Conservation (phyloP, 2,113 vertebrate genomes). For the Irena cyanogastra region DNA sequence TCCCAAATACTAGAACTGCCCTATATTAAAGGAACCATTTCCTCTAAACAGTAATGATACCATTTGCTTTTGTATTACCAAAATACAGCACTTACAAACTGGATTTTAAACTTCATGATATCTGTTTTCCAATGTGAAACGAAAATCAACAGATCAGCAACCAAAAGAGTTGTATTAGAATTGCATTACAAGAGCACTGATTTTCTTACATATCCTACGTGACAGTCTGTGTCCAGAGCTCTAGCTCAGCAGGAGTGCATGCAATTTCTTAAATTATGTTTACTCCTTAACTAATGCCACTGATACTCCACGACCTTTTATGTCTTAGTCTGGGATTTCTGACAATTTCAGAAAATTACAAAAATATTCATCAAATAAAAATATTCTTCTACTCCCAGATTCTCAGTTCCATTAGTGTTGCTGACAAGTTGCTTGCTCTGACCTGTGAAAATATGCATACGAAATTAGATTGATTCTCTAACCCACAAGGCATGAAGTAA, state of each 20-base stretch:
- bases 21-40: not conserved
- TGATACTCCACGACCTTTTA: fast-evolving
- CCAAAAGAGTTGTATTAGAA: not conserved
- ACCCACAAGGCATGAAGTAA: not conserved
- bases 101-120: not conserved
- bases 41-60: not conserved
- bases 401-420: not conserved
- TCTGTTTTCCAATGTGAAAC: not conserved
- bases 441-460: not conserved
- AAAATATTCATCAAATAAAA: not conserved
- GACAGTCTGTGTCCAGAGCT: not conserved
- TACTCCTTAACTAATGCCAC: not conserved
- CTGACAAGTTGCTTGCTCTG: not conserved
- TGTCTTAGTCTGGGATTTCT: not conserved
- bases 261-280: not conserved
- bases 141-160: not conserved
- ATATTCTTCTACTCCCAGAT: not conserved
- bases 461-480: not conserved
- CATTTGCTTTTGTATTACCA: not conserved
- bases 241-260: not conserved
- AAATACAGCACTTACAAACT: not conserved
- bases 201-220: not conserved
- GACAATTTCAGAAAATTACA: not conserved
- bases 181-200: not conserved
- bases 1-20: not conserved